Base-by-base conservation (phyloP, 2,888 invertebrate genomes). In the Boloria selene region DNA sequence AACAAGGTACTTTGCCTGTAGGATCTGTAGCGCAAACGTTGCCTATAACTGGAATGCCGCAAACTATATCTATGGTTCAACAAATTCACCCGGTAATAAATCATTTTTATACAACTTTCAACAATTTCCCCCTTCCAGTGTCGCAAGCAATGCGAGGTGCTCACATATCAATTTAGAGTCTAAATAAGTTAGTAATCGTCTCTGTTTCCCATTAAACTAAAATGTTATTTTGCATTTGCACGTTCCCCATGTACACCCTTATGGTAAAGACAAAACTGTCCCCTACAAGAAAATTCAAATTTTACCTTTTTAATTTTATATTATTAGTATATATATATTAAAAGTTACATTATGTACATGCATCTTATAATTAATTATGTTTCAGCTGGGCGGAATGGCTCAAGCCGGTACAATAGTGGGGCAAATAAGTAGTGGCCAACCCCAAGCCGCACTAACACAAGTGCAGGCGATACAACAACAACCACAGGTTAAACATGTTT, bases 1-100 rank as follows among this genome's bases (percentile, higher is more conserved):
- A 90, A 58, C 91, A 94, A 65, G 93, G 93, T 0, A 93, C 94
- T 0, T 90, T 95, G 91, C 95, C 95, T 0, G 95, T 95, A 0
- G 95, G 95, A 0, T 95, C 95, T 0, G 94, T 95, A 65, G 90
- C 93, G 14, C 93, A 93, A 64, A 82, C 90, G 1, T 77, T 92
- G 53, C 91, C 92, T 0, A 89, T 93, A 80, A 78, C 92, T 7
- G 86, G 83, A 3, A 85, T 94, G 77, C 93, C 93, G n/a, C 94
- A 94, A 73, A 91, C 93, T 6, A 86, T 94, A 65, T 93, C 93
- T 0, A 88, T 94, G 84, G 93, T 94, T 72, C 94, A 93, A 71
- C 94, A 94, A 76, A 90, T 94, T 67, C 94, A 94, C 78, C 93
- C 93, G 73, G 94, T 94, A 82, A 38, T 38, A 7, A 3, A 38